Conservation (phyloP, 2,113 vertebrate genomes). For the Corynorhinus townsendii region DNA sequence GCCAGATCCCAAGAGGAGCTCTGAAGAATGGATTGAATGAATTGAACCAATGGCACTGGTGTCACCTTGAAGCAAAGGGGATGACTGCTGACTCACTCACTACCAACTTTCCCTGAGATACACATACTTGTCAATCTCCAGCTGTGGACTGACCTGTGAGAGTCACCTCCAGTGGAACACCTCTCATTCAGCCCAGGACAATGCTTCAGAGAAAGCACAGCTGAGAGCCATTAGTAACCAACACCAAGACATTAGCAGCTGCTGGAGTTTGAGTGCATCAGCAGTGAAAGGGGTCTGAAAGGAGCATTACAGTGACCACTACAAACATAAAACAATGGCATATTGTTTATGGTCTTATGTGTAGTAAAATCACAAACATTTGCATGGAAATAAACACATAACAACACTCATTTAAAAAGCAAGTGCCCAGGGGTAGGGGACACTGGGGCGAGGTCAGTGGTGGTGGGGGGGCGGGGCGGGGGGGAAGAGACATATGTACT, state of each 20-base stretch:
- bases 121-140: neutral
- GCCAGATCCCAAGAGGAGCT: neutral
- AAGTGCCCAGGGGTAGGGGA: too few species aligned
- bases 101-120: fast-evolving
- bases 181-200: neutral
- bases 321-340: neutral
- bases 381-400: neutral
- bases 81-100: neutral
- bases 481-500: too few species aligned
- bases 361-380: neutral
- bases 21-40: neutral
- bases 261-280: neutral
- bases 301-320: neutral
- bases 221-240: neutral
- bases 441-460: too few species aligned
- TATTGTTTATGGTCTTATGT: neutral
- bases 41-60: neutral
- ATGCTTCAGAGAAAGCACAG: neutral
- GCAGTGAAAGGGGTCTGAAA: neutral
- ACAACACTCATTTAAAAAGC: neutral
- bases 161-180: neutral
- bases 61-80: neutral
- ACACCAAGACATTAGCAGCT: neutral
- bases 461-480: too few species aligned
- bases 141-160: neutral